These are phyloP conservation scores for Caenorhabditis uteleia DNA, from an alignment of 2,888 invertebrate species.

Conservation along the genomic window DNA sequence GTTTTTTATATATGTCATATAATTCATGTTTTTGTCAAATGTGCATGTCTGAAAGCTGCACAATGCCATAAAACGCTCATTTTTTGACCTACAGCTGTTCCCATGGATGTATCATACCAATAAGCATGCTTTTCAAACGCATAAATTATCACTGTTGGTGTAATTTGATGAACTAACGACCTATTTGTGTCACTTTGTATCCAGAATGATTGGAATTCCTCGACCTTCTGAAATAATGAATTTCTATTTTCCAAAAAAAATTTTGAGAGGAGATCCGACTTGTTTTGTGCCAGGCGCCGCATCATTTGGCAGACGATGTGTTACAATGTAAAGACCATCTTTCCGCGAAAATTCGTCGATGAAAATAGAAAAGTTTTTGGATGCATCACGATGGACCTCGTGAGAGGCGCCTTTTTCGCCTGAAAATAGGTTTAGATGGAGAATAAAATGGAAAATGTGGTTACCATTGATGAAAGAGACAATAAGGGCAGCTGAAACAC, in stretches of 20 bases:
- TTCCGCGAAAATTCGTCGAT: conserved; percentile 38
- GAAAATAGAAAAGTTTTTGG: conserved; percentile 40
- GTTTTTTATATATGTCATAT: conserved; percentile 37
- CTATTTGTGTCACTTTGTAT: conserved; percentile 40
- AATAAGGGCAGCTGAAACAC: conserved; percentile 36
- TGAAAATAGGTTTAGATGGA: not conserved
- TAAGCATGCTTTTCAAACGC: conserved; percentile 35
- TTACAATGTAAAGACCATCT: conserved; percentile 37
- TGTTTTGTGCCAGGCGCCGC: conserved; percentile 7
- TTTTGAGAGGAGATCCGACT: conserved; percentile 7
- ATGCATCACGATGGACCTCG: conserved; percentile 30
- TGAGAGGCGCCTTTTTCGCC: conserved; percentile 30
- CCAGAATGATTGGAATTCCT: conserved; percentile 39
- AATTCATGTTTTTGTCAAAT: conserved; percentile 32
- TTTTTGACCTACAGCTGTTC: not conserved
- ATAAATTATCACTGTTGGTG: conserved; percentile 33
- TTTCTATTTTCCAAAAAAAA: not conserved
- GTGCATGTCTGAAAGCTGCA: conserved; percentile 24
- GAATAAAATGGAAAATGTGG: not conserved
- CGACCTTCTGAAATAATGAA: conserved; percentile 19
- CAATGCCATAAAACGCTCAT: not conserved
- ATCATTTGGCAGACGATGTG: conserved; percentile 23
- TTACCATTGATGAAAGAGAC: conserved; percentile 43
- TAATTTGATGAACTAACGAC: conserved; percentile 35
- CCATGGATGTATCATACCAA: conserved; percentile 30